phyloP scores from a whole-genome alignment of 1,140 invertebrate genomes.

The Papilio aristodemus region DNA sequence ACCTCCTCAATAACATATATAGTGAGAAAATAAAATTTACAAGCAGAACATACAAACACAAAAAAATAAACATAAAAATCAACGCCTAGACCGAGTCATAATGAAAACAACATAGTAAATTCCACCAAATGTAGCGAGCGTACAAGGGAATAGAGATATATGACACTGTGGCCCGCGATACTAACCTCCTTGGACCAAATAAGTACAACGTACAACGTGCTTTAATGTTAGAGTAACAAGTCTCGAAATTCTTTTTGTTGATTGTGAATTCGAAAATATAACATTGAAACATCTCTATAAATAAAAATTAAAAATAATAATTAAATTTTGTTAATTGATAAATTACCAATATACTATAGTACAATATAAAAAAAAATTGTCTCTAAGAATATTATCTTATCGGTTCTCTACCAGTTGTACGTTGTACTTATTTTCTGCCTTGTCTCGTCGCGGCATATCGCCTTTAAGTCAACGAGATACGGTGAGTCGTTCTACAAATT shows the following conservation, averaged over 20 bases:
- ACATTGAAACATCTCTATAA: no score
- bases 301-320: no score
- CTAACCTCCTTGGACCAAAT: background rate
- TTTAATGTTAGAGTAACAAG: background rate
- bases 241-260: background rate
- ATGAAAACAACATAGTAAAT: slow-evolving; percentile 34
- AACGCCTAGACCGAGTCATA: slow-evolving; percentile 14
- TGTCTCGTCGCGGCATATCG: slow-evolving; percentile 12
- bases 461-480: slow-evolving; percentile 29
- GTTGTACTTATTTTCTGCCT: background rate
- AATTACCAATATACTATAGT: no score
- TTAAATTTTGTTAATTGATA: no score
- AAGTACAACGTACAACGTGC: background rate
- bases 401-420: background rate
- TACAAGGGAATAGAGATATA: slow-evolving; percentile 24
- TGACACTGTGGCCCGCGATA: background rate
- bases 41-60: background rate
- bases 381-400: background rate
- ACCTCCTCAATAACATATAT: background rate
- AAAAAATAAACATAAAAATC: slow-evolving; percentile 27
- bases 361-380: no score
- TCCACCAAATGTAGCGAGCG: slow-evolving; percentile 17
- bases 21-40: background rate
- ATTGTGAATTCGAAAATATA: no score
- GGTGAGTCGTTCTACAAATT: slow-evolving; percentile 28